These are phyloP conservation scores for Nomada lathburiana DNA, from an alignment of 2,888 invertebrate genomes.

Conservation along the genomic window DNA sequence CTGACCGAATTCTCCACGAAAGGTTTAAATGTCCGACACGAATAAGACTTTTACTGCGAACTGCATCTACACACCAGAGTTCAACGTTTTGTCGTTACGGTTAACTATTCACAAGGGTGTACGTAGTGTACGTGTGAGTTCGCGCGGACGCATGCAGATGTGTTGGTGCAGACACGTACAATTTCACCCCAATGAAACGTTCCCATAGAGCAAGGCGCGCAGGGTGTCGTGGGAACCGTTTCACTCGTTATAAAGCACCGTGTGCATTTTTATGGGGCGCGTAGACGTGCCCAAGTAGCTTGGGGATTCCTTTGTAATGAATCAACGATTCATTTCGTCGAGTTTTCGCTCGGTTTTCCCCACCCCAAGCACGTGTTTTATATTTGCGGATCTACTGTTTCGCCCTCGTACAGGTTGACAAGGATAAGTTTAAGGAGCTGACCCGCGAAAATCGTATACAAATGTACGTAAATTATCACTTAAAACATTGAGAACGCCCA, in stretches of 20 bases:
- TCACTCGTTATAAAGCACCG: constrained; percentile 76
- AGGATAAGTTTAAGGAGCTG: too few relatives aligned
- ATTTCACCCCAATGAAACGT: constrained; percentile 74
- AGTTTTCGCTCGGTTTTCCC: constrained; percentile 11
- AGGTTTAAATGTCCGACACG: neutral
- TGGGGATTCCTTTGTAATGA: constrained; percentile 69
- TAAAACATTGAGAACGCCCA: too few relatives aligned
- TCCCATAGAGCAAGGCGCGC: constrained; percentile 75
- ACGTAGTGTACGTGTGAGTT: neutral
- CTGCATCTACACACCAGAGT: neutral
- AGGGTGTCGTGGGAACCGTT: constrained; percentile 80
- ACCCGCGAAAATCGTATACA: too few relatives aligned
- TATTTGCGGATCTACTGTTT: neutral
- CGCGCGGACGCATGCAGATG: neutral
- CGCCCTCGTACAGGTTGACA: neutral
- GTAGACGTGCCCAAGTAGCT: constrained; percentile 63
- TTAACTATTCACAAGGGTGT: constrained; percentile 16
- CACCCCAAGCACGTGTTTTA: neutral
- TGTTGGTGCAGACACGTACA: constrained; percentile 47
- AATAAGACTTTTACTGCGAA: neutral
- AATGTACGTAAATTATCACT: too few relatives aligned
- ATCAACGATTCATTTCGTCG: constrained; percentile 48
- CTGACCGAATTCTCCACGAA: neutral
- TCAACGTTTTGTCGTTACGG: constrained; percentile 52
- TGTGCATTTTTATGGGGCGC: constrained; percentile 74